phyloP scores from a whole-genome alignment of 2,797 vertebrate species.

The Pseudochirops cupreus region DNA sequence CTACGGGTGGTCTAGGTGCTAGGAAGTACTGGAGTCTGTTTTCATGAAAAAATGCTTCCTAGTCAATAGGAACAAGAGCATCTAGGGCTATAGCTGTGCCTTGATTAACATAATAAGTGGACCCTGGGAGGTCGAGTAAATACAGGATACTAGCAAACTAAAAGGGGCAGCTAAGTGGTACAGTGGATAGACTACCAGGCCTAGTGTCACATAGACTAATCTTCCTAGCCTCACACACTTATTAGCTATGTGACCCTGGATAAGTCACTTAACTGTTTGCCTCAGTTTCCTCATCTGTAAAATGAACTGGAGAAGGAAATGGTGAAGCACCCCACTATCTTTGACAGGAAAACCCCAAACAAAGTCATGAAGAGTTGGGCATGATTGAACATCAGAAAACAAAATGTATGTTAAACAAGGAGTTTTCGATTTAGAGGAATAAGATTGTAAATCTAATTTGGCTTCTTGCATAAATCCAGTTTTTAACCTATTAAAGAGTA shows the following conservation, averaged over 20 bases:
- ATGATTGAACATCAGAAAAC: background rate
- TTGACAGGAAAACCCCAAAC: background rate
- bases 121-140: background rate
- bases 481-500: background rate
- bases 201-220: background rate
- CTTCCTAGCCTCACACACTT: background rate
- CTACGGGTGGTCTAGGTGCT: background rate
- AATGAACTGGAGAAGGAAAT: background rate
- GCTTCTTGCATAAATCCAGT: background rate
- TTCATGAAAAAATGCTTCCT: background rate
- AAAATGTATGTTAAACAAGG: background rate
- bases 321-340: background rate
- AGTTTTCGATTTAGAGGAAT: background rate
- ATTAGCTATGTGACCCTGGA: background rate
- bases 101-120: conserved; percentile 3
- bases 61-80: conserved; percentile 10
- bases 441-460: background rate
- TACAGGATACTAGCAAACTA: background rate
- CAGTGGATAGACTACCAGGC: background rate
- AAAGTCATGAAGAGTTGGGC: background rate
- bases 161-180: background rate
- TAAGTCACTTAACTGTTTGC: background rate
- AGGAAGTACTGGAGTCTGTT: background rate
- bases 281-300: background rate
- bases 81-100: background rate